phyloP scores from a whole-genome alignment of 1,140 invertebrate species.

The Tribolium castaneum region DNA sequence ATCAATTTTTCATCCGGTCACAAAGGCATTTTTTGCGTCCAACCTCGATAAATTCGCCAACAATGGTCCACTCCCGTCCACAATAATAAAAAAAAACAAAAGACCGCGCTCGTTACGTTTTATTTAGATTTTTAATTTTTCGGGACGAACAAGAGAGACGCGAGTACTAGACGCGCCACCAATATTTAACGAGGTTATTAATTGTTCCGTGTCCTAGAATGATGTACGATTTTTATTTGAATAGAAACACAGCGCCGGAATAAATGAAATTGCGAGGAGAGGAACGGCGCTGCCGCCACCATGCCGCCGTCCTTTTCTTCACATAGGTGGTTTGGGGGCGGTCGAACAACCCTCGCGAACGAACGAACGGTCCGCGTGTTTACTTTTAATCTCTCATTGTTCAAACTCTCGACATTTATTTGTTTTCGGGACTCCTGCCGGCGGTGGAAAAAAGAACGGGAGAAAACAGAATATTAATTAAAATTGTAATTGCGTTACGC shows the following conservation, averaged over 20 bases:
- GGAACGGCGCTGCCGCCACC: background rate
- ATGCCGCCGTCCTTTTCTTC: slow-evolving; percentile 33
- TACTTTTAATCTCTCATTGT: slow-evolving; percentile 62
- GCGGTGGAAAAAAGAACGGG: slow-evolving; percentile 39
- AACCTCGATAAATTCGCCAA: slow-evolving; percentile 55
- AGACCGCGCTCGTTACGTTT: slow-evolving; percentile 53
- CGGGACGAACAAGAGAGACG: slow-evolving; percentile 50
- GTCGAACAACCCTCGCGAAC: slow-evolving; percentile 3
- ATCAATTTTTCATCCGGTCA: slow-evolving; percentile 53
- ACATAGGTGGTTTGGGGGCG: slow-evolving; percentile 1
- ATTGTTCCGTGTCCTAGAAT: slow-evolving; percentile 56
- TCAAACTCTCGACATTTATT: slow-evolving; percentile 58
- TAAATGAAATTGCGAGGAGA: slow-evolving; percentile 53
- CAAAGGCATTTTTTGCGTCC: slow-evolving; percentile 47
- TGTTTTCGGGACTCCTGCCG: slow-evolving; percentile 47
- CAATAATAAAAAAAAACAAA: slow-evolving; percentile 43
- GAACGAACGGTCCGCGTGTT: slow-evolving; percentile 48
- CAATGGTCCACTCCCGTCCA: slow-evolving; percentile 54
- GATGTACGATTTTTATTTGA: slow-evolving; percentile 60
- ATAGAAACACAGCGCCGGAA: slow-evolving; percentile 49
- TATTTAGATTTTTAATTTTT: slow-evolving; percentile 60
- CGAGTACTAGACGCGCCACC: slow-evolving; percentile 45
- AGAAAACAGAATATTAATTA: slow-evolving; percentile 60
- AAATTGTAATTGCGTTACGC: slow-evolving; percentile 57
- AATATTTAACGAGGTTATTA: slow-evolving; percentile 59